These are phyloP conservation scores for Vanessa cardui DNA, from an alignment of 2,888 invertebrate species.

Conservation along the genomic window DNA sequence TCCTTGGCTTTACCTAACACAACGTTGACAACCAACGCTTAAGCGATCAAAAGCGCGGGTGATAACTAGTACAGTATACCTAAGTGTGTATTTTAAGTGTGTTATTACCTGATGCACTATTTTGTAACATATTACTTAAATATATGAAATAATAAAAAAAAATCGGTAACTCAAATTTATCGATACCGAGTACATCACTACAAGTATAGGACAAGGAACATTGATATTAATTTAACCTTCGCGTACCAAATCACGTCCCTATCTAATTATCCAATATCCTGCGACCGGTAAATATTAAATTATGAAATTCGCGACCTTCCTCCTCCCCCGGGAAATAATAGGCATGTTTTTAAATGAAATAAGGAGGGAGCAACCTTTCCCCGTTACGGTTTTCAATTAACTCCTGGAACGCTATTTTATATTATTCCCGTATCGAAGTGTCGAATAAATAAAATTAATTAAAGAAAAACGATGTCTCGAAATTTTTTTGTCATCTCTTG, in stretches of 20 bases:
- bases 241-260: constrained; percentile 78
- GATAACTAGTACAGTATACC: no score
- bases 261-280: constrained; percentile 79
- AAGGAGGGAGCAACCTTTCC: constrained; percentile 57
- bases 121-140: no score
- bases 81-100: no score
- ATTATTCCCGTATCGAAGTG: constrained; percentile 31
- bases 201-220: constrained; percentile 68
- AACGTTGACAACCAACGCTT: no score
- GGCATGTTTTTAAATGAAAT: constrained; percentile 73
- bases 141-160: not conserved
- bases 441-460: constrained; percentile 3
- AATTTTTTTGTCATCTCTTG: not conserved
- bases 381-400: constrained; percentile 47
- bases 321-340: constrained; percentile 74
- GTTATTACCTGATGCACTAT: no score
- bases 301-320: constrained; percentile 75
- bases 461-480: not conserved
- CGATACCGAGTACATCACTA: constrained; percentile 50
- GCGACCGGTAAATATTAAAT: constrained; percentile 77
- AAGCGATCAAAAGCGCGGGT: no score
- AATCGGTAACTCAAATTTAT: constrained; percentile 2
- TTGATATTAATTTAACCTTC: constrained; percentile 80
- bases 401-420: constrained; percentile 32
- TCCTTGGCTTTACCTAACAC: no score